Evolutionary conservation across 2,797 vertebrate species (phyloP).

Genomic region (Xenentodon cancila): DNA sequence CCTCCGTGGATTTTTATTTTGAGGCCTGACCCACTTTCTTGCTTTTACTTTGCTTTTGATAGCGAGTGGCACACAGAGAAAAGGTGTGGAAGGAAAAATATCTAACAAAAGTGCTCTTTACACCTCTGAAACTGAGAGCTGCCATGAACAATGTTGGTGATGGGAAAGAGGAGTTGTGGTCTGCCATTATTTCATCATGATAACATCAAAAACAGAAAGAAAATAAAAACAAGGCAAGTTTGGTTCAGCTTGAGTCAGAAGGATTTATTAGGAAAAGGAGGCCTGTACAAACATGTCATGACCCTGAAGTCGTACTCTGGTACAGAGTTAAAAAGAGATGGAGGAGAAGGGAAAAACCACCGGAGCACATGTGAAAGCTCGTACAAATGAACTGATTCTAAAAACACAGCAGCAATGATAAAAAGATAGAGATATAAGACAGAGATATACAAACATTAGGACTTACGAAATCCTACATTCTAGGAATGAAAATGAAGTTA

Average conservation of each 20-base stretch:
- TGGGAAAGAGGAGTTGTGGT: too few relatives aligned
- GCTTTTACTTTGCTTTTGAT: neutral
- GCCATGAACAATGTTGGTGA: neutral
- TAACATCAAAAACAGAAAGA: neutral
- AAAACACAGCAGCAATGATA: too few relatives aligned
- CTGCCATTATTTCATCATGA: neutral
- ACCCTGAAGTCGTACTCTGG: neutral
- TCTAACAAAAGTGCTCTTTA: neutral
- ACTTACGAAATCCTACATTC: too few relatives aligned
- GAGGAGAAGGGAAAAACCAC: constrained; percentile 36
- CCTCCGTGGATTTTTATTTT: constrained; percentile 3
- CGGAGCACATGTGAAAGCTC: too few relatives aligned
- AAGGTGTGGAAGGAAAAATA: neutral
- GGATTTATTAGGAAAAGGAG: neutral
- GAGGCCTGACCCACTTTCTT: constrained; percentile 5
- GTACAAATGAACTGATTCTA: too few relatives aligned
- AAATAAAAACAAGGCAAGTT: neutral
- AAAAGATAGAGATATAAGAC: too few relatives aligned
- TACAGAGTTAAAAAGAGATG: neutral
- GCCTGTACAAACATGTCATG: neutral
- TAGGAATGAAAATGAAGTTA: too few relatives aligned
- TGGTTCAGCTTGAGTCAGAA: neutral
- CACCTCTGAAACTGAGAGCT: neutral
- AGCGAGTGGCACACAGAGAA: too few relatives aligned
- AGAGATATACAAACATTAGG: too few relatives aligned